phyloP scores from a whole-genome alignment of 2,888 invertebrate species.

The Sinodicranocentrus sp. region DNA sequence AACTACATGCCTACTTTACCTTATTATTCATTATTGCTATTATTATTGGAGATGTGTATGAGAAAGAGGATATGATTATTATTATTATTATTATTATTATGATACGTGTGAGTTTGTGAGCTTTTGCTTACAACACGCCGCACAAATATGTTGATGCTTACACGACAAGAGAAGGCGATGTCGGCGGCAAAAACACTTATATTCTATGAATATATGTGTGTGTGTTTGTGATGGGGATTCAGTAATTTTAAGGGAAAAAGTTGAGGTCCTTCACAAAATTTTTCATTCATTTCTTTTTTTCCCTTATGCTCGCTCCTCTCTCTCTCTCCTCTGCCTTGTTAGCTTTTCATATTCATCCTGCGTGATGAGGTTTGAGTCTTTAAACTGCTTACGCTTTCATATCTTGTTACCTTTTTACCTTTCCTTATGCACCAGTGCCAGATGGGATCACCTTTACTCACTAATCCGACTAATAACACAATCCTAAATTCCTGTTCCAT shows the following conservation, averaged over 20 bases:
- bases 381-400: slow-evolving; percentile 40
- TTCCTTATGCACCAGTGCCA: slow-evolving; percentile 27
- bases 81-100: slow-evolving; percentile 42
- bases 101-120: slow-evolving; percentile 40
- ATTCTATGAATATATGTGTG: not conserved
- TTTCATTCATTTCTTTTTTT: slow-evolving; percentile 13
- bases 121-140: slow-evolving; percentile 31
- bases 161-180: not conserved
- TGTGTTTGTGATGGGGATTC: slow-evolving; percentile 7
- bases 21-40: slow-evolving; percentile 31
- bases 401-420: slow-evolving; percentile 38
- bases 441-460: slow-evolving; percentile 45
- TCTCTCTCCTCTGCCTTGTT: slow-evolving; percentile 42
- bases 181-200: slow-evolving; percentile 29
- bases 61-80: slow-evolving; percentile 48
- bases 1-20: not conserved
- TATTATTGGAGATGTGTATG: not conserved
- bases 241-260: slow-evolving; percentile 34
- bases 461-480: slow-evolving; percentile 55
- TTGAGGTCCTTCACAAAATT: slow-evolving; percentile 35
- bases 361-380: slow-evolving; percentile 39
- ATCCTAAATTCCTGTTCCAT: slow-evolving; percentile 33
- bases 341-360: too few relatives aligned
- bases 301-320: slow-evolving; percentile 21
- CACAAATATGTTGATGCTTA: slow-evolving; percentile 6